Conservation (phyloP, 2,113 vertebrate genomes). For the Spea multiplicata region DNA sequence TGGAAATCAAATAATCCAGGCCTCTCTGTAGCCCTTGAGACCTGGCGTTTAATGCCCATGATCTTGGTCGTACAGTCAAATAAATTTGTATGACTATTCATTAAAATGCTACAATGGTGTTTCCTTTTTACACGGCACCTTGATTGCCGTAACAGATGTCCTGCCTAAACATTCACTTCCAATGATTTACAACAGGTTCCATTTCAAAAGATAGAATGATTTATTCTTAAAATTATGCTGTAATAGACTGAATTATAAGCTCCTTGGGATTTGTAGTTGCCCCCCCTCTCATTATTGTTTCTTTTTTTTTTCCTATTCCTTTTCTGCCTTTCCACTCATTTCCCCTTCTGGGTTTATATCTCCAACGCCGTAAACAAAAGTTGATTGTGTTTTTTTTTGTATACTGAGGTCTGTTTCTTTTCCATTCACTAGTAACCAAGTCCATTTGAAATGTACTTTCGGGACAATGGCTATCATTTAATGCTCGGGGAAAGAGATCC, state of each 20-base stretch:
- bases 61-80: constrained; percentile 5
- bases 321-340: constrained; percentile 52
- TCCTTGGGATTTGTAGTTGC: constrained; percentile 42
- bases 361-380: constrained; percentile 59
- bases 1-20: too few relatives aligned
- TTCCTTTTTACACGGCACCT: constrained; percentile 23
- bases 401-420: constrained; percentile 53
- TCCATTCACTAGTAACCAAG: constrained; percentile 54
- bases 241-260: constrained; percentile 56
- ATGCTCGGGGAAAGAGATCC: constrained; percentile 48
- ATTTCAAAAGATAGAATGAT: constrained; percentile 54
- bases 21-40: too few relatives aligned
- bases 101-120: constrained; percentile 21
- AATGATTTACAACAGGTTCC: constrained; percentile 32
- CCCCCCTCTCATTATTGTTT: constrained; percentile 19
- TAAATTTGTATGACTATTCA: constrained; percentile 42
- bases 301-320: constrained; percentile 40
- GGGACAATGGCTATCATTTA: constrained; percentile 48
- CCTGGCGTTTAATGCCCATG: too few relatives aligned
- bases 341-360: constrained; percentile 55
- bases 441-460: constrained; percentile 52
- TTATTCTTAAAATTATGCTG: constrained; percentile 59
- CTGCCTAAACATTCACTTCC: constrained; percentile 9
- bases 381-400: constrained; percentile 51
- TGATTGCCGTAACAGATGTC: constrained; percentile 40